phyloP scores from a whole-genome alignment of 2,113 vertebrate genomes.

The Alethe diademata region DNA sequence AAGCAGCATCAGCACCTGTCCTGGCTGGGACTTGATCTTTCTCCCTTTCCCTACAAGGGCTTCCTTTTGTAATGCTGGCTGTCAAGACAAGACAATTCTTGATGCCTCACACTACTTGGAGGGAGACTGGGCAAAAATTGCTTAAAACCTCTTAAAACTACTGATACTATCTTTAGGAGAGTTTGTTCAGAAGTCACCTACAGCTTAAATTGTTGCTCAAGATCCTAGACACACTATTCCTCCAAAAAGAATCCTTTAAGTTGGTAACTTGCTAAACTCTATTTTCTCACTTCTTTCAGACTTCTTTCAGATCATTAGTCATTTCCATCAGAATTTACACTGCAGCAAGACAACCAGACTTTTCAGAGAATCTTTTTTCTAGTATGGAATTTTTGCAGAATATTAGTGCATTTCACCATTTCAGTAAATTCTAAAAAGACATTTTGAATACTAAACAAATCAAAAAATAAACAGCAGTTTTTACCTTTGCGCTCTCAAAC shows the following conservation, averaged over 20 bases:
- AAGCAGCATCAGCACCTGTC: background rate
- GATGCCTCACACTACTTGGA: background rate
- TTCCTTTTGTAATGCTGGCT: background rate
- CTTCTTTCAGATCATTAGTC: background rate
- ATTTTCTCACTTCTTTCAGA: background rate
- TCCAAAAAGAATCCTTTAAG: background rate
- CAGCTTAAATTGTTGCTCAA: background rate
- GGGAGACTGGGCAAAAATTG: background rate
- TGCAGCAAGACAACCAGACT: background rate
- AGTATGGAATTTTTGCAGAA: background rate
- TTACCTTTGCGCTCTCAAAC: slow-evolving; percentile 90
- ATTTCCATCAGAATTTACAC: background rate
- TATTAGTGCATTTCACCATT: background rate
- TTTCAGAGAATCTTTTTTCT: background rate
- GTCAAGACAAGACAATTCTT: background rate
- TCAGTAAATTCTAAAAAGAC: background rate
- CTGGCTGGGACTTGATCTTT: background rate
- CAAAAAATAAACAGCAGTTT: background rate
- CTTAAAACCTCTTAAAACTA: background rate
- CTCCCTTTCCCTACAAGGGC: background rate
- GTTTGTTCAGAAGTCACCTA: background rate
- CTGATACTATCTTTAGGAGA: background rate
- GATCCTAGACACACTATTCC: background rate
- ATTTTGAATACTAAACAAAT: background rate
- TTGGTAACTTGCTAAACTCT: background rate